A percentile compares a stretch with the other conserved stretches of the same genome.
phyloP scores from a whole-genome alignment of 2,797 vertebrate species.

The Squalus acanthias region DNA sequence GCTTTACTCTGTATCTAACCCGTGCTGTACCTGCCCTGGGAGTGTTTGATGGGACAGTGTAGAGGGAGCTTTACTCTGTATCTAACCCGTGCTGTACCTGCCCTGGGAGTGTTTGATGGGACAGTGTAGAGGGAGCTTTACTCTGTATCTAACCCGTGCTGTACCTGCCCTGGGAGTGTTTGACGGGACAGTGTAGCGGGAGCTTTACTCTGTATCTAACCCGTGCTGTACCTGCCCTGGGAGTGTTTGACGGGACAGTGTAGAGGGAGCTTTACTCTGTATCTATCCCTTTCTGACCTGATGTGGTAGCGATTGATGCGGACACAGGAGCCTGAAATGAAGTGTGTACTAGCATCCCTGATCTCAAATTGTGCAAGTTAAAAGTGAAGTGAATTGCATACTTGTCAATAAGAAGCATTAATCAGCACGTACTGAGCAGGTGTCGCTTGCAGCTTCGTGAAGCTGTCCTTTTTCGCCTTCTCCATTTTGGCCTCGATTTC shows the following conservation, averaged over 20 bases:
- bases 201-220: background rate
- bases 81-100: no score
- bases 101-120: background rate
- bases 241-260: no score
- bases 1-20: background rate
- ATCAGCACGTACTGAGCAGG: conserved; percentile 61
- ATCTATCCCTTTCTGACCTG: background rate
- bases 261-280: no score
- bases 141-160: background rate
- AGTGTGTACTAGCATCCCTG: background rate
- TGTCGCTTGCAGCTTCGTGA: conserved; percentile 56
- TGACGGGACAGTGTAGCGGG: background rate
- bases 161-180: background rate
- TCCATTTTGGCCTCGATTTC: conserved; percentile 90
- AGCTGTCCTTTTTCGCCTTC: conserved; percentile 64
- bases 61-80: no score
- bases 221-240: background rate
- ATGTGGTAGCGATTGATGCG: background rate
- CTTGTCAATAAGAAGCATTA: background rate
- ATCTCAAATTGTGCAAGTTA: background rate
- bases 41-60: no score
- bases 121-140: background rate
- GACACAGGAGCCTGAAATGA: background rate
- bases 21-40: background rate
- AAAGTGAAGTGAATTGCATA: background rate